Evolutionary conservation across 92 coral and sea anemone genomes (phyloP).

Genomic region (Epizoanthus ramosus): DNA sequence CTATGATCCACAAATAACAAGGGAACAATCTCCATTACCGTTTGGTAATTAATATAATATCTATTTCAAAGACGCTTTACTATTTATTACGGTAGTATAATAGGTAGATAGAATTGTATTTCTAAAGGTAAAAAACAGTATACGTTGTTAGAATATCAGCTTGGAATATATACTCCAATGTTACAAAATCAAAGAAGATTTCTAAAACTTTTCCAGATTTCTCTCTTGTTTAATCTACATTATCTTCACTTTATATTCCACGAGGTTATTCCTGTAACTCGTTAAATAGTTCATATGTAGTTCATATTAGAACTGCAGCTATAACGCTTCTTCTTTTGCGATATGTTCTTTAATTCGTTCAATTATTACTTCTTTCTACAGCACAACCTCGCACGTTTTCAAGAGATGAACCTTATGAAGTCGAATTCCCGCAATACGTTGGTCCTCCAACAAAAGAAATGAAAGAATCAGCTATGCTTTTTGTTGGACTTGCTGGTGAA

Average conservation of each 20-base stretch:
- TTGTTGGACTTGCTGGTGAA: constrained; percentile 31
- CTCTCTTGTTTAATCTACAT: too few relatives aligned
- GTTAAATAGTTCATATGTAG: neutral
- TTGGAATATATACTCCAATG: too few relatives aligned
- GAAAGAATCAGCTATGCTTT: neutral
- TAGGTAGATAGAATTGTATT: too few relatives aligned
- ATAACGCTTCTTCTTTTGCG: too few relatives aligned
- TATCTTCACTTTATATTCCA: too few relatives aligned
- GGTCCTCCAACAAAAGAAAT: neutral
- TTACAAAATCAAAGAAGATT: too few relatives aligned
- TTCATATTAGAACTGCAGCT: neutral
- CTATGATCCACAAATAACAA: neutral
- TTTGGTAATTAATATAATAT: neutral
- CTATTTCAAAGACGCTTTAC: neutral
- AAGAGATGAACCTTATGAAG: neutral
- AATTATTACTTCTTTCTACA: neutral
- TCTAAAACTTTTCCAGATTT: too few relatives aligned
- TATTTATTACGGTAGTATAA: too few relatives aligned
- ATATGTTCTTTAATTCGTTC: neutral
- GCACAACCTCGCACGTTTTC: neutral
- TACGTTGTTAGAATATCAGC: too few relatives aligned
- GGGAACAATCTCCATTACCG: neutral
- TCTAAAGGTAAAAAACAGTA: too few relatives aligned
- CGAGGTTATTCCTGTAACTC: too few relatives aligned
- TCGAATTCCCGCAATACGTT: neutral